Conservation (phyloP, 2,797 vertebrate species). For the Acrossocheilus wenchowensis region DNA sequence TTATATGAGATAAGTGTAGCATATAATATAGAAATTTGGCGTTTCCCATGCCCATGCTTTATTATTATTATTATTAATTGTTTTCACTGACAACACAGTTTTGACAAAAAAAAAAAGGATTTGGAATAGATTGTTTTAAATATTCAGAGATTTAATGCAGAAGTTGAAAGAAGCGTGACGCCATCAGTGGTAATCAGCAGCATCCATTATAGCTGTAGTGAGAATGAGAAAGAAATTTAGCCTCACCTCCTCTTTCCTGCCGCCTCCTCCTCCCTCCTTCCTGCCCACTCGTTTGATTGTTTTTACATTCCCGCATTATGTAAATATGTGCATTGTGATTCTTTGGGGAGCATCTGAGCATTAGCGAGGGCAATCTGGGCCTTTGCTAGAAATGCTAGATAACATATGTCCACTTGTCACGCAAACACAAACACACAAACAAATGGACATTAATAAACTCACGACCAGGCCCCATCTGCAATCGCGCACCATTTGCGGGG, state of each 20-base stretch:
- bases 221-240: neutral
- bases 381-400: conserved; percentile 65
- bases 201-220: neutral
- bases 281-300: conserved; percentile 43
- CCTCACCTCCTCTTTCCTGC: neutral
- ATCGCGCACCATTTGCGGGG: conserved; percentile 53
- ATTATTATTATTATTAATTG: too few species aligned
- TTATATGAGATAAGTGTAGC: too few species aligned
- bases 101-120: neutral
- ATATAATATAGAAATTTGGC: too few species aligned
- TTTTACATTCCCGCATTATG: conserved; percentile 70
- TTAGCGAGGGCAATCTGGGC: conserved; percentile 71
- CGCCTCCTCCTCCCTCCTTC: neutral
- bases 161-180: neutral
- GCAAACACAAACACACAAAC: conserved; percentile 68
- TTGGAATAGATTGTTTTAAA: neutral
- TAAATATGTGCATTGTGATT: conserved; percentile 73
- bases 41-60: too few species aligned
- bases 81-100: neutral
- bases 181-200: neutral
- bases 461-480: conserved; percentile 71
- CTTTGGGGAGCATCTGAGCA: conserved; percentile 61
- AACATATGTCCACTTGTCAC: conserved; percentile 76
- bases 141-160: neutral
- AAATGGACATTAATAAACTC: conserved; percentile 71